Evolutionary conservation across 2,797 vertebrate species (phyloP).

Genomic region (Enteromius mattozi): DNA sequence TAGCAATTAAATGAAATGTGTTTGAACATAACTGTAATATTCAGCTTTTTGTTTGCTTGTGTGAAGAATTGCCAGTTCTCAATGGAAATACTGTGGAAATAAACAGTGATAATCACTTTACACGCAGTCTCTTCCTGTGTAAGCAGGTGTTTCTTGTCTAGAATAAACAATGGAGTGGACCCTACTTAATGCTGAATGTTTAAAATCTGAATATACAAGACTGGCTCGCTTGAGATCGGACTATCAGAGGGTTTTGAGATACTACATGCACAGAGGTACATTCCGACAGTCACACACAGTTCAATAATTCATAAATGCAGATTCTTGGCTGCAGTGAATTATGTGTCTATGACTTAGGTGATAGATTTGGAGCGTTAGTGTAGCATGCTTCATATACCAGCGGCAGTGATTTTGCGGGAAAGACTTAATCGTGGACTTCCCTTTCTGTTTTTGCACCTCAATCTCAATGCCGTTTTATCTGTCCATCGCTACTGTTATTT

Average conservation of each 20-base stretch:
- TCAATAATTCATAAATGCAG: constrained; percentile 52
- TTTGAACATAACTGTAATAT: background rate
- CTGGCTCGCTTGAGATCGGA: constrained; percentile 24
- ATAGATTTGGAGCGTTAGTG: constrained; percentile 58
- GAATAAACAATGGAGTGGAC: background rate
- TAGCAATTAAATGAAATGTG: background rate
- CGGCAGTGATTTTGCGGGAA: constrained; percentile 55
- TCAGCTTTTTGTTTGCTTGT: background rate
- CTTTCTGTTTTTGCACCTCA: constrained; percentile 34
- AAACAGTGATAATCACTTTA: background rate
- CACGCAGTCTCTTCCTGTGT: background rate
- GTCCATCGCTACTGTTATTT: constrained; percentile 6
- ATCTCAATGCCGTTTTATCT: constrained; percentile 28
- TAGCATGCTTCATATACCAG: constrained; percentile 60
- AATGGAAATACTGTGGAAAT: background rate
- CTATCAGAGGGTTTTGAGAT: constrained; percentile 17
- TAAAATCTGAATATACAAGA: background rate
- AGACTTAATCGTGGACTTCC: constrained; percentile 5
- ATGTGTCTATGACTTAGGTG: constrained; percentile 62
- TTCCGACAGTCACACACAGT: constrained; percentile 37
- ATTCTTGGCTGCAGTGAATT: constrained; percentile 55
- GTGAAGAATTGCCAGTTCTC: background rate
- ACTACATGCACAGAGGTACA: background rate
- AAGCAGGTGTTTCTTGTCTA: background rate
- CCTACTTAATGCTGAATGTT: background rate